A percentile compares a stretch with the other conserved stretches of the same genome.
These are phyloP conservation scores for Microctonus hyperodae DNA, from an alignment of 2,888 invertebrate species.

Conservation along the genomic window DNA sequence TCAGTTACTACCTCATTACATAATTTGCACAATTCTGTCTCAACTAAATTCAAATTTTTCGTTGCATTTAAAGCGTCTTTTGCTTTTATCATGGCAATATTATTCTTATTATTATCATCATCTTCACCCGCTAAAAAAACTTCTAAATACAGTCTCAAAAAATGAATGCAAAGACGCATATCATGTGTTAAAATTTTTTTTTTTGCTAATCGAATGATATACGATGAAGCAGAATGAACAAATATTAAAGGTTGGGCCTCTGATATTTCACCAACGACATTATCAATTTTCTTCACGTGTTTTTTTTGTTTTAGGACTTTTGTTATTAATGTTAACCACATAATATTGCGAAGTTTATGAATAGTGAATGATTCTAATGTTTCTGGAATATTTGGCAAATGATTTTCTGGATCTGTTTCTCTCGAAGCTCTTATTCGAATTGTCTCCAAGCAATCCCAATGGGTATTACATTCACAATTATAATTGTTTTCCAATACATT, in stretches of 20 bases:
- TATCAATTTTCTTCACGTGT: slow-evolving; percentile 38
- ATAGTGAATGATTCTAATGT: slow-evolving; percentile 47
- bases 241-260: slow-evolving; percentile 54
- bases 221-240: slow-evolving; percentile 45
- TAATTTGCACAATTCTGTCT: slow-evolving; percentile 50
- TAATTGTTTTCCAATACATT: slow-evolving; percentile 36
- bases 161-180: slow-evolving; percentile 43
- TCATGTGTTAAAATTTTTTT: slow-evolving; percentile 39
- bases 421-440: slow-evolving; percentile 51
- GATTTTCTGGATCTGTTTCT: slow-evolving; percentile 36
- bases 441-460: slow-evolving; percentile 60
- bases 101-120: slow-evolving; percentile 35
- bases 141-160: slow-evolving; percentile 53
- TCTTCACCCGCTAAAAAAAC: slow-evolving; percentile 52
- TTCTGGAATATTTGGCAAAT: slow-evolving; percentile 36
- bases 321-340: slow-evolving; percentile 54
- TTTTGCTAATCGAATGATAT: slow-evolving; percentile 42
- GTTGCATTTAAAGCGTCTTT: slow-evolving; percentile 42
- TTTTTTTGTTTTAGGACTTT: slow-evolving; percentile 49
- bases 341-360: slow-evolving; percentile 46
- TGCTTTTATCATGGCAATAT: slow-evolving; percentile 34
- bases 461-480: slow-evolving; percentile 38
- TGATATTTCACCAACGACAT: slow-evolving; percentile 46
- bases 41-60: slow-evolving; percentile 30
- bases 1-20: slow-evolving; percentile 50